Conservation (phyloP, 1,140 invertebrate species). For the Hormaphis cornu region DNA sequence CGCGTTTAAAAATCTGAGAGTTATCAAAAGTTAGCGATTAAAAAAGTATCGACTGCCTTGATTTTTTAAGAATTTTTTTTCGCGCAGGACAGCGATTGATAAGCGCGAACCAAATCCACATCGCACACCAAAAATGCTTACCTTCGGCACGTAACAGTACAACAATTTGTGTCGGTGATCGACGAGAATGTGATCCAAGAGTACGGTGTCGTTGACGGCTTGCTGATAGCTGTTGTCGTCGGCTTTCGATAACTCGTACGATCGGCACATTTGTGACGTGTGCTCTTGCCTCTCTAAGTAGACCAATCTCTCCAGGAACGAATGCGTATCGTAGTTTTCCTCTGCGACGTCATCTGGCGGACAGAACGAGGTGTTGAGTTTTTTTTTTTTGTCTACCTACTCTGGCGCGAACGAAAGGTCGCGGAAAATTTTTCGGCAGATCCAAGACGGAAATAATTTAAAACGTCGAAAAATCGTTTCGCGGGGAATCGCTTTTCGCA, state of each 20-base stretch:
- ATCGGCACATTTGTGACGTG: conserved; percentile 36
- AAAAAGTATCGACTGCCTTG: no score
- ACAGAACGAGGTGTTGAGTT: neutral
- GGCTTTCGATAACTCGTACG: neutral
- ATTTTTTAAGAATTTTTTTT: no score
- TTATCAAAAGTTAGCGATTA: no score
- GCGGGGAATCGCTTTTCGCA: no score
- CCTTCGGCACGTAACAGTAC: conserved; percentile 90
- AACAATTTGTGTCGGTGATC: conserved; percentile 70
- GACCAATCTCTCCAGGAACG: conserved; percentile 29
- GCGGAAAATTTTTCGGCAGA: no score
- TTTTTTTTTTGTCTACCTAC: no score
- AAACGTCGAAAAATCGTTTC: no score
- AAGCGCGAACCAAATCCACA: no score
- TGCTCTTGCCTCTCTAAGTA: conserved; percentile 37
- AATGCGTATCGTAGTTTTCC: conserved; percentile 10
- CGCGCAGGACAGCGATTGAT: no score
- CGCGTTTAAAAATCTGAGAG: no score
- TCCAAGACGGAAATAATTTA: no score
- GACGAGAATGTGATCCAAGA: conserved; percentile 63
- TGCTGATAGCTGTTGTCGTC: conserved; percentile 4
- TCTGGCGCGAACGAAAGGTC: no score
- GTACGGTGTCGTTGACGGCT: conserved; percentile 35
- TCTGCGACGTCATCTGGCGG: neutral
- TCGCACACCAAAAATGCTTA: conserved; percentile 42